Evolutionary conservation across 2,113 vertebrate species (phyloP).

Genomic region (Rattus rattus): DNA sequence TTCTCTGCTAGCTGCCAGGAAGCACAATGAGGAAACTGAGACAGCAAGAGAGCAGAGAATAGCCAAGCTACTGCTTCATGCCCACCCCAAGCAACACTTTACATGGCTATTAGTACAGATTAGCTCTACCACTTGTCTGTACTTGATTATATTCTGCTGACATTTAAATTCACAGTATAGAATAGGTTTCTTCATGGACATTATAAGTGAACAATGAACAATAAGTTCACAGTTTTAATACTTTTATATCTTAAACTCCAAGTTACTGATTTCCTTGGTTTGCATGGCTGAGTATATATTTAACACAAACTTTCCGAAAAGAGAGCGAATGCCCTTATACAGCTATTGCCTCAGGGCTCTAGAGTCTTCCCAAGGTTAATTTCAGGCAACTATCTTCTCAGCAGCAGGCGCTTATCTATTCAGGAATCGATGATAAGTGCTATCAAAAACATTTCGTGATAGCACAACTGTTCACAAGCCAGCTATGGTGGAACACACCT

Average conservation of each 20-base stretch:
- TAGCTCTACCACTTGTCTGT: conserved; percentile 13
- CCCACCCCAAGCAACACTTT: background rate
- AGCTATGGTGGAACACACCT: background rate
- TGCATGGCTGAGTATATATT: background rate
- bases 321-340: background rate
- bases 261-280: conserved; percentile 43
- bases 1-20: background rate
- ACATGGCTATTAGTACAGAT: background rate
- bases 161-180: conserved; percentile 23
- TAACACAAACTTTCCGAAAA: conserved; percentile 22
- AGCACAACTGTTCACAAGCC: background rate
- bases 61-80: background rate
- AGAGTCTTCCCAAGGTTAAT: conserved; percentile 13
- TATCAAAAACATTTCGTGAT: background rate
- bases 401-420: background rate
- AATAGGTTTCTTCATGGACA: conserved; percentile 38
- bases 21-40: background rate
- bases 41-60: background rate
- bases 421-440: background rate
- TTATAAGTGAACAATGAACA: background rate
- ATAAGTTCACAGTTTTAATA: background rate
- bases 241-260: background rate
- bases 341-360: background rate
- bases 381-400: background rate
- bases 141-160: conserved; percentile 6